phyloP scores from a whole-genome alignment of 2,113 vertebrate genomes.

The Brachionichthys hirsutus region DNA sequence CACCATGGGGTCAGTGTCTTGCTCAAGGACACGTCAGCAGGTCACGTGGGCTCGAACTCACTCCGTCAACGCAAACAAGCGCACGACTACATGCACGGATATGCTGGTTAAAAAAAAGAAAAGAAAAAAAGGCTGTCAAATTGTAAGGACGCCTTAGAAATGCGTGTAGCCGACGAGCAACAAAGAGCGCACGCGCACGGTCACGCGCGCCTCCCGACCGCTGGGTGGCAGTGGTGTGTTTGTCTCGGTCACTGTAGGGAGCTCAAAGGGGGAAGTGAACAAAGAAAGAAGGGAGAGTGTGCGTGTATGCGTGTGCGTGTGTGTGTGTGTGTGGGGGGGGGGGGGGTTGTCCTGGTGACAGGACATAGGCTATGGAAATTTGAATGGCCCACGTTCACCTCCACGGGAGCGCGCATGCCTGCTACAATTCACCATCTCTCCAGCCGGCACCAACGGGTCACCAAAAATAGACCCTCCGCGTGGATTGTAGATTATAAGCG shows the following conservation, averaged over 20 bases:
- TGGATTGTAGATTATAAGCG: too few relatives aligned
- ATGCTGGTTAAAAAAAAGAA: slow-evolving; percentile 4
- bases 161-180: background rate
- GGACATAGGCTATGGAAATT: slow-evolving; percentile 52
- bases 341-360: slow-evolving; percentile 39
- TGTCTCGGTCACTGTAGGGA: slow-evolving; percentile 24
- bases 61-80: background rate
- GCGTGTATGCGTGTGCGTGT: too few relatives aligned
- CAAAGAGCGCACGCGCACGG: slow-evolving; percentile 51
- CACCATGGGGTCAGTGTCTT: slow-evolving; percentile 65
- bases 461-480: too few relatives aligned
- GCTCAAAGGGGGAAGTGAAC: slow-evolving; percentile 51
- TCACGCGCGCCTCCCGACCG: slow-evolving; percentile 53
- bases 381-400: slow-evolving; percentile 52
- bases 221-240: slow-evolving; percentile 79
- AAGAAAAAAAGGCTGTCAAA: too few relatives aligned
- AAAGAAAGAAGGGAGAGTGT: slow-evolving; percentile 63
- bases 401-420: slow-evolving; percentile 1
- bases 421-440: too few relatives aligned
- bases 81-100: background rate
- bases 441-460: slow-evolving; percentile 7
- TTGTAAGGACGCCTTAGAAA: background rate
- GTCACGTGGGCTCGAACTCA: background rate
- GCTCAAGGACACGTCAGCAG: slow-evolving; percentile 65
- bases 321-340: background rate